phyloP scores from a whole-genome alignment of 1,140 invertebrate genomes.

The Diplogasteroides magnus region DNA sequence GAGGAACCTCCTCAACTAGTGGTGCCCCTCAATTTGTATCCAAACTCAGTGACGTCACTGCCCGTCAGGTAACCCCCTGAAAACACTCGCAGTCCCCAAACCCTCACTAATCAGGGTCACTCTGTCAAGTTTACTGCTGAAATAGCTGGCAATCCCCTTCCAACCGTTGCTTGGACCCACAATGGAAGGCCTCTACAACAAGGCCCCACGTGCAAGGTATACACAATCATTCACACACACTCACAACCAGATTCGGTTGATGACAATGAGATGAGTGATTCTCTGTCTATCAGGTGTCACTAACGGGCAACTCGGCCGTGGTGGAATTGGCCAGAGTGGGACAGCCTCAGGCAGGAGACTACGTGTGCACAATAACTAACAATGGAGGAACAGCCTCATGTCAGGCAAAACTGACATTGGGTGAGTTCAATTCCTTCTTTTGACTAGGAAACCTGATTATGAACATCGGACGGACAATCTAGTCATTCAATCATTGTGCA shows the following conservation, averaged over 20 bases:
- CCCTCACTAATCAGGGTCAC: slow-evolving; percentile 11
- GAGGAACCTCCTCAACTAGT: slow-evolving; percentile 25
- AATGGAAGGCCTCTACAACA: slow-evolving; percentile 44
- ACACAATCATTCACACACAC: too few relatives aligned
- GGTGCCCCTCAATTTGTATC: slow-evolving; percentile 49
- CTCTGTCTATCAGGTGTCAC: slow-evolving; percentile 38
- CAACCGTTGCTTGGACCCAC: slow-evolving; percentile 47
- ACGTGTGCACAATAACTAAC: slow-evolving; percentile 38
- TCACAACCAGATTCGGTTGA: too few relatives aligned
- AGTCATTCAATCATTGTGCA: too few relatives aligned
- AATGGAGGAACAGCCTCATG: slow-evolving; percentile 37
- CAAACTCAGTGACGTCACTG: slow-evolving; percentile 44
- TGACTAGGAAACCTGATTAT: too few relatives aligned
- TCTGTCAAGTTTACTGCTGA: slow-evolving; percentile 47
- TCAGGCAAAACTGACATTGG: slow-evolving; percentile 43
- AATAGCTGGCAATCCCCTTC: slow-evolving; percentile 47
- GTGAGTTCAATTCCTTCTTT: slow-evolving; percentile 37
- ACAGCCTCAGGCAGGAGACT: slow-evolving; percentile 40
- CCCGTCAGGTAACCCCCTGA: slow-evolving; percentile 35
- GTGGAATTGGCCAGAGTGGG: slow-evolving; percentile 47
- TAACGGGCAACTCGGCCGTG: slow-evolving; percentile 44
- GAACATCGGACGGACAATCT: too few relatives aligned
- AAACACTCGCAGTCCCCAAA: neutral
- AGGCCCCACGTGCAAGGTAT: slow-evolving; percentile 44
- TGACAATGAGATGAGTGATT: neutral